Base-by-base conservation (phyloP, 2,888 invertebrate species). In the Petrolisthes cinctipes region DNA sequence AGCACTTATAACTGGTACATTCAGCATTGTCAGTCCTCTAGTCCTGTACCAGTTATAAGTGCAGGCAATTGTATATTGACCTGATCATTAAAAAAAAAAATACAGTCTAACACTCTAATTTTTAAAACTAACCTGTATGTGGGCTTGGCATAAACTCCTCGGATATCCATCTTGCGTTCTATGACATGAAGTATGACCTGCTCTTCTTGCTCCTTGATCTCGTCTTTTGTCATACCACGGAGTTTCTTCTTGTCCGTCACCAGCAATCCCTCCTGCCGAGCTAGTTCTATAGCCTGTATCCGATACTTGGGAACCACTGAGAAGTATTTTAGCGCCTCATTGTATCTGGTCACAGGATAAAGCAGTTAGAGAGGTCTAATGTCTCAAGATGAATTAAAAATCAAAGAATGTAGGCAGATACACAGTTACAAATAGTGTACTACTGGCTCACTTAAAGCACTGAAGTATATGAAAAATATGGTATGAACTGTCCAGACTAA, bases 151-250 rank as follows among this genome's bases (percentile, higher is more conserved):
- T 90, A 90, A 2, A 90, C 90, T 9, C 90, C 94, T 94, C 93
- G 95, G 80, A 98, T 97, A 92, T 98, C 97, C 96, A 98, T 97
- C 92, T 97, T 98, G 91, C 97, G 96, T 93, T 96, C 97, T 88
- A 98, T 96, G 4, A 98, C 95, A 92, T 95, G 94, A 90, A 95
- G 88, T 76, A 91, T 91, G 20, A 91, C 89, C 20, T 84, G 89
- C 76, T 92, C 94, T 95, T 61, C 92, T 87, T 91, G 92, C 89
- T 94, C 94, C 93, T 91, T 94, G 94, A 90, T 93, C 76, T 92
- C 91, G n/a, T 92, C 92, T 86, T 92, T 92, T 9, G 92, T 91
- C 80, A 90, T 90, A 56, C 90, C 91, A 88, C 91, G 93, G 91
- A 94, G 94, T 66, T 92, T 89, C 89, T 94, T 91, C 91, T 92